Evolutionary conservation across 2,888 invertebrate species (phyloP).

Genomic region (Chironomus tentans): DNA sequence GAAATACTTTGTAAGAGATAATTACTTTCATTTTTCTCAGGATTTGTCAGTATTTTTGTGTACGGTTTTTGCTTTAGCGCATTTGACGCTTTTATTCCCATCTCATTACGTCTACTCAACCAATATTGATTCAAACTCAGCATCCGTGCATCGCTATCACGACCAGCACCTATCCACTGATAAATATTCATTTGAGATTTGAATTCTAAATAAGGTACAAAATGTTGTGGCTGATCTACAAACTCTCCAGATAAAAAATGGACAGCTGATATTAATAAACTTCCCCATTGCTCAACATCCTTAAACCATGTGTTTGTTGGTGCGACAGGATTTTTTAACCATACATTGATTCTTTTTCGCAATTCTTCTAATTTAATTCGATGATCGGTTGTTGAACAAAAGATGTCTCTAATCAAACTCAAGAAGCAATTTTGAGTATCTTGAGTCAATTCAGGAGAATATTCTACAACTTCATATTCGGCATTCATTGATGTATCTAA

Average conservation of each 20-base stretch:
- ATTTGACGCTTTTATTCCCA: conserved; percentile 33
- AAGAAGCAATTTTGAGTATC: conserved; percentile 80
- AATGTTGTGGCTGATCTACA: conserved; percentile 72
- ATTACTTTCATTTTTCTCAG: conserved; percentile 23
- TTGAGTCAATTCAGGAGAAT: conserved; percentile 55
- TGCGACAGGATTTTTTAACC: conserved; percentile 72
- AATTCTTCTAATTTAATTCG: conserved; percentile 69
- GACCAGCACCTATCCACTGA: conserved; percentile 85
- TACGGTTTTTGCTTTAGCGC: not conserved
- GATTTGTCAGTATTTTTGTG: not conserved
- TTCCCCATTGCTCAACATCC: conserved; percentile 59
- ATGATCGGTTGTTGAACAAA: conserved; percentile 76
- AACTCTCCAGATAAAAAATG: conserved; percentile 77
- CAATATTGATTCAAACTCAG: conserved; percentile 69
- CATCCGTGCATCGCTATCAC: conserved; percentile 76
- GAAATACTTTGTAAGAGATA: conserved; percentile 41
- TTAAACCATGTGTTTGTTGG: conserved; percentile 74
- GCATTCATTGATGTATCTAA: conserved; percentile 9
- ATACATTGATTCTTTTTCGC: conserved; percentile 60
- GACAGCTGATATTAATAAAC: conserved; percentile 65
- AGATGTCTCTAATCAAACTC: conserved; percentile 77
- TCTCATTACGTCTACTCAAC: conserved; percentile 54
- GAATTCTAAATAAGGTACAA: conserved; percentile 81
- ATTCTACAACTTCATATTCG: conserved; percentile 36
- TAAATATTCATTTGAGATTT: conserved; percentile 57